Percentiles rank a stretch among this genome's conserved stretches.
These are phyloP conservation scores for Sebastes nivosus DNA, from an alignment of 2,797 vertebrate genomes.

Conservation along the genomic window DNA sequence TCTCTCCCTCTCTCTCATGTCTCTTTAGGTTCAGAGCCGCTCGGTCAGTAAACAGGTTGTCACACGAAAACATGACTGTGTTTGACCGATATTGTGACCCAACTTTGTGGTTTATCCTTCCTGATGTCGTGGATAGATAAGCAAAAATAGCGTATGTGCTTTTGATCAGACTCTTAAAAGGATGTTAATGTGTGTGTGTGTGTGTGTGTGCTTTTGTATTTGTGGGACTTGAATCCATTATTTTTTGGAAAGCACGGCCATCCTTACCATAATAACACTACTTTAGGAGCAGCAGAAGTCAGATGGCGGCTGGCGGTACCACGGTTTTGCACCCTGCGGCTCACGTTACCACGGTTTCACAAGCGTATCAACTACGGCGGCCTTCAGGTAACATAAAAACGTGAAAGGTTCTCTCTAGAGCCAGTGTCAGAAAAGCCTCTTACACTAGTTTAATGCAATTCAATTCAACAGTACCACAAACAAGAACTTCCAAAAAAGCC, in stretches of 20 bases:
- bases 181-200: neutral
- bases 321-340: too few relatives aligned
- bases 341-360: too few relatives aligned
- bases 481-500: neutral
- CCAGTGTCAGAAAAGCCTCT: neutral
- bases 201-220: neutral
- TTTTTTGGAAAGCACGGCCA: neutral
- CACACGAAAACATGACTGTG: constrained; percentile 28
- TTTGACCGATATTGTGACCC: constrained; percentile 42
- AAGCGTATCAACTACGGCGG: neutral
- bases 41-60: constrained; percentile 40
- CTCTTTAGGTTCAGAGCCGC: constrained; percentile 43
- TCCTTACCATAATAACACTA: neutral
- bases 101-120: constrained; percentile 36
- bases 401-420: too few relatives aligned
- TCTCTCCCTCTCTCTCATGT: constrained; percentile 68
- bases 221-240: neutral
- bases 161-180: constrained; percentile 20
- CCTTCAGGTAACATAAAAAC: too few relatives aligned
- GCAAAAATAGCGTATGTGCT: constrained; percentile 14
- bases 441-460: neutral
- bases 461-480: neutral
- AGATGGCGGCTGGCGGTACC: too few relatives aligned
- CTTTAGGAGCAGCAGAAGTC: neutral
- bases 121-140: constrained; percentile 33